These are phyloP conservation scores for Mellivora capensis DNA, from an alignment of 2,113 vertebrate species.

Conservation along the genomic window DNA sequence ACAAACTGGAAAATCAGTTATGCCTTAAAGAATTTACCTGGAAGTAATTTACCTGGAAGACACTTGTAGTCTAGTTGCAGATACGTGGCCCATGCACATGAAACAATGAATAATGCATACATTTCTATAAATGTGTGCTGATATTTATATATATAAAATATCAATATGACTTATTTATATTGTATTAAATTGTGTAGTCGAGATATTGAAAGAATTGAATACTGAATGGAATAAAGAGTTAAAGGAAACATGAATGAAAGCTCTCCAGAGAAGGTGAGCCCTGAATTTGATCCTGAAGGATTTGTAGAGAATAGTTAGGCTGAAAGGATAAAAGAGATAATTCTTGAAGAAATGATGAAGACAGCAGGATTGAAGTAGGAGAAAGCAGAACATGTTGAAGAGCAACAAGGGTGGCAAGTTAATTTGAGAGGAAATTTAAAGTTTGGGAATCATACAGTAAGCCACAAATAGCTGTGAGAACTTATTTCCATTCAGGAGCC, in stretches of 20 bases:
- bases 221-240: neutral
- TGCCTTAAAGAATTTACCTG: neutral
- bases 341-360: neutral
- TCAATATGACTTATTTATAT: neutral
- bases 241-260: neutral
- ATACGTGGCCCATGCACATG: neutral
- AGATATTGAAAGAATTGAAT: neutral
- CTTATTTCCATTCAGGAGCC: neutral
- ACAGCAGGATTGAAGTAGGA: neutral
- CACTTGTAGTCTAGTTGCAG: neutral
- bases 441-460: neutral
- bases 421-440: constrained; percentile 16
- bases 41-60: neutral
- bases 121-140: neutral
- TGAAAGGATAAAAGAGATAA: neutral
- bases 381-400: neutral
- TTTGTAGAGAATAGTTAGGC: neutral
- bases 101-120: neutral
- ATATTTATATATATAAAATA: neutral
- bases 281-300: constrained; percentile 10
- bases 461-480: neutral
- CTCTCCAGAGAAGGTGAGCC: neutral
- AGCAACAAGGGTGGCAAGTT: neutral
- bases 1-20: constrained; percentile 8
- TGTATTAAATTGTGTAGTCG: neutral